phyloP scores from a whole-genome alignment of 1,140 invertebrate genomes.

The Battus philenor region DNA sequence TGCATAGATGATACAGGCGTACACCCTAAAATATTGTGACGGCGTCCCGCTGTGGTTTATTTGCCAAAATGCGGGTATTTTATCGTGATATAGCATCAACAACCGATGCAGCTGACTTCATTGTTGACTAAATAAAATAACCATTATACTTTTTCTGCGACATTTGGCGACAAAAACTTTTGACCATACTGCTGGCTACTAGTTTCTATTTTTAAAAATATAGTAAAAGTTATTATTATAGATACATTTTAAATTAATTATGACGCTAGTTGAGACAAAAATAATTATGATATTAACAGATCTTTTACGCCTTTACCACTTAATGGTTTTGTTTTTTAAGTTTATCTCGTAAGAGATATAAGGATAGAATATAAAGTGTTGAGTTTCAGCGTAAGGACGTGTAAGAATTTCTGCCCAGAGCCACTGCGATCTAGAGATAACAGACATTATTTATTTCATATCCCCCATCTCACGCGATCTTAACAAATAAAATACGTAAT shows the following conservation, averaged over 20 bases:
- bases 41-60: constrained; percentile 64
- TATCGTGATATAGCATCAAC: constrained; percentile 58
- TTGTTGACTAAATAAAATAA: constrained; percentile 27
- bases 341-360: too few species aligned
- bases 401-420: constrained; percentile 58
- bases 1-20: constrained; percentile 50
- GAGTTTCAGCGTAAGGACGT: constrained; percentile 56
- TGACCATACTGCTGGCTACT: too few species aligned
- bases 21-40: constrained; percentile 72
- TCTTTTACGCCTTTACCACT: too few species aligned
- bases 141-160: constrained; percentile 30
- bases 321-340: too few species aligned
- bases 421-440: constrained; percentile 54
- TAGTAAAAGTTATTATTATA: too few species aligned
- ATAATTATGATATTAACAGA: too few species aligned
- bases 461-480: constrained; percentile 57
- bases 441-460: constrained; percentile 62
- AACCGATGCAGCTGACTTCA: constrained; percentile 47
- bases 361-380: constrained; percentile 39
- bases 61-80: constrained; percentile 70
- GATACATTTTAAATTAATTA: constrained; percentile 21
- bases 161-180: constrained; percentile 6
- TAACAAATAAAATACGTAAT: constrained; percentile 67
- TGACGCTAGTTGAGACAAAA: constrained; percentile 43
- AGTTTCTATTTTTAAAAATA: too few species aligned